Evolutionary conservation across 2,888 invertebrate genomes (phyloP).

Genomic region (Stenichneumon culpator): DNA sequence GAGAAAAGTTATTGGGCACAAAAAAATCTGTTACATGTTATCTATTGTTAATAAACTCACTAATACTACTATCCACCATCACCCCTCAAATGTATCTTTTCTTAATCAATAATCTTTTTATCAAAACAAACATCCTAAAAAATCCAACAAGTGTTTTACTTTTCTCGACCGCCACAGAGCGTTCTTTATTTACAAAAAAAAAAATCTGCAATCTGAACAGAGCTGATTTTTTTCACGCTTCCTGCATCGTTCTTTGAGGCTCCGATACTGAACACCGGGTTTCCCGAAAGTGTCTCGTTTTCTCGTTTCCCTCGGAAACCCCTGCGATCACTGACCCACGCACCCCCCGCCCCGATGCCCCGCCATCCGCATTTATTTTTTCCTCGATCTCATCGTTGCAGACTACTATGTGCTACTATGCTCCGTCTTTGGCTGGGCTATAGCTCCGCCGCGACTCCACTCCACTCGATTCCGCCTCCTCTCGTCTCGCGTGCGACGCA

Average conservation of each 20-base stretch:
- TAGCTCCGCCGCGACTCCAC: background rate
- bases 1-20: no score
- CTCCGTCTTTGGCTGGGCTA: constrained; percentile 11
- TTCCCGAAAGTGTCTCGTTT: constrained; percentile 9
- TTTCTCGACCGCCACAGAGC: background rate
- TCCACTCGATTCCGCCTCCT: constrained; percentile 2
- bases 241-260: background rate
- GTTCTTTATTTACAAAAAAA: background rate
- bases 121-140: no score
- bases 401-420: constrained; percentile 15
- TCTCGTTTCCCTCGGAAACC: constrained; percentile 39
- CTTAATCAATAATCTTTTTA: no score
- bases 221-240: background rate
- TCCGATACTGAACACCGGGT: background rate
- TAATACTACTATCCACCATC: no score
- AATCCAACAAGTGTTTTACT: background rate
- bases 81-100: no score
- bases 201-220: background rate
- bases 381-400: constrained; percentile 34
- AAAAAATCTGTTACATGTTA: no score
- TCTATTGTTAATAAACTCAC: no score
- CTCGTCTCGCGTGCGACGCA: constrained; percentile 52
- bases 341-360: constrained; percentile 17
- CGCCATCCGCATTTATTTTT: constrained; percentile 37
- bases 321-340: constrained; percentile 47